Percentiles rank a stretch among this genome's conserved stretches.
phyloP scores from a whole-genome alignment of 2,888 invertebrate species.

The Leptopilina syphax region DNA sequence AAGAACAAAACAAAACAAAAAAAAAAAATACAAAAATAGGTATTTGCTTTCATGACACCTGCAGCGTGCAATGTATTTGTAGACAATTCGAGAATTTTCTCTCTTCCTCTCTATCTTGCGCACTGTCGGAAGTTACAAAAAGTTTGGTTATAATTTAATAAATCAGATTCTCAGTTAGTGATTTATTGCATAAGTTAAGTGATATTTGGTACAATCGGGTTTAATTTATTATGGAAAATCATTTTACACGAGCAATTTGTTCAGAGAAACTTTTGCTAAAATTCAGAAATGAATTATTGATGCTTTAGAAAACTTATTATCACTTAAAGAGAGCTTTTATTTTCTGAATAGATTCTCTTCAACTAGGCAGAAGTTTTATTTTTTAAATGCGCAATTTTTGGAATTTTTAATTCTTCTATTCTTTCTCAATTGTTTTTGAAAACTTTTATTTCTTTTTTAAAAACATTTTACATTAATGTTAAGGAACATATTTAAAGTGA shows the following conservation, averaged over 20 bases:
- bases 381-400: not conserved
- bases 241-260: conserved; percentile 3
- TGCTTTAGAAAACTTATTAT: not conserved
- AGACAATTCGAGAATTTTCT: conserved; percentile 39
- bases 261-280: not conserved
- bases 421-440: not conserved
- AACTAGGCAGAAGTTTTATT: not conserved
- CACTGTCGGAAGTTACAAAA: conserved; percentile 43
- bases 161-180: not conserved
- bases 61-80: conserved; percentile 47
- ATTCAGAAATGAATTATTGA: not conserved
- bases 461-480: too few relatives aligned
- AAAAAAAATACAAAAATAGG: conserved; percentile 48
- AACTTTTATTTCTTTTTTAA: not conserved
- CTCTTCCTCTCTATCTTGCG: conserved; percentile 42
- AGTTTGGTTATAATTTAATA: conserved; percentile 23
- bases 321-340: not conserved
- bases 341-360: not conserved
- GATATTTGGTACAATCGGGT: conserved; percentile 1
- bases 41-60: conserved; percentile 52
- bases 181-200: conserved; percentile 10
- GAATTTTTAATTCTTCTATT: not conserved
- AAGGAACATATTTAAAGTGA: too few relatives aligned
- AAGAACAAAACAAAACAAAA: conserved; percentile 15
- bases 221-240: not conserved